Percentiles rank a stretch among this genome's conserved stretches.
phyloP scores from a whole-genome alignment of 1,140 invertebrate genomes.

The Teleopsis dalmanni region DNA sequence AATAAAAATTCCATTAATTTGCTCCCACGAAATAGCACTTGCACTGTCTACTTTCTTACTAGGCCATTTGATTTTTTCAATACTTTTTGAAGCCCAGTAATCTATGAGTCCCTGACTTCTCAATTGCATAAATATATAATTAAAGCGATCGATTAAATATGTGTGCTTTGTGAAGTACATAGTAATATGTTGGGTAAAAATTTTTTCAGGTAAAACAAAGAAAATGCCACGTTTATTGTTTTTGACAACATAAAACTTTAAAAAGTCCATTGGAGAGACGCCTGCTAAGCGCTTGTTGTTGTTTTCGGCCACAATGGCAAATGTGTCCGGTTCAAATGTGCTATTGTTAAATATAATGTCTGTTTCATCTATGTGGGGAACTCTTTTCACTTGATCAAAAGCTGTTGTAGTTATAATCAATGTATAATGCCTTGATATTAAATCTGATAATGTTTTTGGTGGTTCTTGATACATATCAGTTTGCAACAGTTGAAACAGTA shows the following conservation, averaged over 20 bases:
- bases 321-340: conserved; percentile 4
- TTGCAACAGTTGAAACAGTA: conserved; percentile 8
- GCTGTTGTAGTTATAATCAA: conserved; percentile 5
- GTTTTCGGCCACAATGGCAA: neutral
- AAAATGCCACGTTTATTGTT: conserved; percentile 2
- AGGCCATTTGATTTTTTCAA: neutral
- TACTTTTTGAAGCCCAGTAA: conserved; percentile 8
- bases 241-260: conserved; percentile 4
- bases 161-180: conserved; percentile 15
- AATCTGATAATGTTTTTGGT: conserved; percentile 5
- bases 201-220: conserved; percentile 9
- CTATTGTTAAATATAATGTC: conserved; percentile 3
- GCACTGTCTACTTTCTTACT: neutral
- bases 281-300: neutral
- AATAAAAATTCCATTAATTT: neutral
- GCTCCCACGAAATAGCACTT: neutral
- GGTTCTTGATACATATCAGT: conserved; percentile 7
- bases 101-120: conserved; percentile 11
- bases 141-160: conserved; percentile 10
- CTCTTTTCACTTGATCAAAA: neutral
- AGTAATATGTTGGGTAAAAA: conserved; percentile 13
- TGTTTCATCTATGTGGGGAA: neutral
- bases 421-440: conserved; percentile 1
- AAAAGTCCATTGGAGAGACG: conserved; percentile 8
- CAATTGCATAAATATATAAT: conserved; percentile 11